Evolutionary conservation across 2,113 vertebrate species (phyloP).

Genomic region (Urocynchramus pylzowi): DNA sequence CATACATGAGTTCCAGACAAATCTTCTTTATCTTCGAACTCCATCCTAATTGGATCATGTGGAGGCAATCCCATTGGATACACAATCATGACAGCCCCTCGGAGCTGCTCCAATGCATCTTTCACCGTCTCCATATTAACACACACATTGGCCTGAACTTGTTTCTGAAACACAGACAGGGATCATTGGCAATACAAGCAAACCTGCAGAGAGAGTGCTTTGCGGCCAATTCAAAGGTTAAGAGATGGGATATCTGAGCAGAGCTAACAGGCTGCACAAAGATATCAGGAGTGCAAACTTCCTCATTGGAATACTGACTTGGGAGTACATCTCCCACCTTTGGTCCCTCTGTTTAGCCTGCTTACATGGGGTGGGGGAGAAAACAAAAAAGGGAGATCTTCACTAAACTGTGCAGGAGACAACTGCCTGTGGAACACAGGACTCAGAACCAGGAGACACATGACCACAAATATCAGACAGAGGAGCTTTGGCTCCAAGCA

Average conservation of each 20-base stretch:
- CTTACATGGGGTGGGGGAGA: background rate
- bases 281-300: background rate
- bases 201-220: background rate
- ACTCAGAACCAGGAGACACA: background rate
- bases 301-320: background rate
- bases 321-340: background rate
- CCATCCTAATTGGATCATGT: slow-evolving; percentile 90
- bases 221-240: background rate
- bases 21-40: slow-evolving; percentile 89
- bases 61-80: slow-evolving; percentile 97
- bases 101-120: slow-evolving; percentile 88
- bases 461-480: background rate
- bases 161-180: slow-evolving; percentile 78
- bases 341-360: background rate
- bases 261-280: background rate
- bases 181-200: background rate
- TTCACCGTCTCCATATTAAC: slow-evolving; percentile 84
- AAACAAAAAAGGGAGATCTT: background rate
- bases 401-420: background rate
- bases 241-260: background rate
- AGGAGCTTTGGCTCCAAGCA: background rate
- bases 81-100: slow-evolving; percentile 92
- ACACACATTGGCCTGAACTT: slow-evolving; percentile 84
- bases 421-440: background rate
- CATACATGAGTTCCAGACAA: slow-evolving; percentile 87